These are phyloP conservation scores for Melinaea menophilus DNA, from an alignment of 2,888 invertebrate species.

Conservation along the genomic window DNA sequence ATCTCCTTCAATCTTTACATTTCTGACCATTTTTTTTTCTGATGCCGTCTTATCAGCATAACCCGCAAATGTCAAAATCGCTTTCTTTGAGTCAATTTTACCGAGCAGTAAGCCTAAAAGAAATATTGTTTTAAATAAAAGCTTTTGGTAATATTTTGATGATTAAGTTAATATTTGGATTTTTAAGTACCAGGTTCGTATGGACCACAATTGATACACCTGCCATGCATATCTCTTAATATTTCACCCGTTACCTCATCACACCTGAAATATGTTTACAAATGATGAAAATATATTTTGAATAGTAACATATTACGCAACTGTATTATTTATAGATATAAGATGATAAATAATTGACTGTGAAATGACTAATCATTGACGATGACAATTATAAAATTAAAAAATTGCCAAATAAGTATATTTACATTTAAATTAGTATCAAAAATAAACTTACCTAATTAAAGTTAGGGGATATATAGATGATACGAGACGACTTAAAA, in stretches of 20 bases:
- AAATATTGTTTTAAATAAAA: neutral
- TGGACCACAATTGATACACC: conserved; percentile 87
- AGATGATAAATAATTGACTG: too few relatives aligned
- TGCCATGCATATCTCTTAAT: conserved; percentile 82
- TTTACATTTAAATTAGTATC: neutral
- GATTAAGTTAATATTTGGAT: neutral
- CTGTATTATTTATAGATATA: too few relatives aligned
- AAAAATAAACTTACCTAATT: conserved; percentile 58
- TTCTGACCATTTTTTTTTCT: conserved; percentile 87
- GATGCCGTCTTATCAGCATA: conserved; percentile 83
- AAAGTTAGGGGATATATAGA: conserved; percentile 68
- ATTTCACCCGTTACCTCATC: conserved; percentile 89
- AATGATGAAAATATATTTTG: neutral
- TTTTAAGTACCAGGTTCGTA: conserved; percentile 85
- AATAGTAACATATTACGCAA: too few relatives aligned
- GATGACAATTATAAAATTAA: too few relatives aligned
- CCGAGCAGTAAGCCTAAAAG: conserved; percentile 83
- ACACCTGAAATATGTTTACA: conserved; percentile 55
- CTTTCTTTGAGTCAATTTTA: conserved; percentile 75
- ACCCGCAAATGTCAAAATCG: conserved; percentile 67
- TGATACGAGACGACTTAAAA: conserved; percentile 82
- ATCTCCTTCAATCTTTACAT: conserved; percentile 91
- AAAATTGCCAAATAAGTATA: too few relatives aligned
- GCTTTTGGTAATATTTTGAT: neutral
- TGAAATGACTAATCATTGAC: too few relatives aligned